Percentiles rank a stretch among this genome's conserved stretches.
Evolutionary conservation across 2,797 vertebrate genomes (phyloP).

Genomic region (Decapterus maruadsi): DNA sequence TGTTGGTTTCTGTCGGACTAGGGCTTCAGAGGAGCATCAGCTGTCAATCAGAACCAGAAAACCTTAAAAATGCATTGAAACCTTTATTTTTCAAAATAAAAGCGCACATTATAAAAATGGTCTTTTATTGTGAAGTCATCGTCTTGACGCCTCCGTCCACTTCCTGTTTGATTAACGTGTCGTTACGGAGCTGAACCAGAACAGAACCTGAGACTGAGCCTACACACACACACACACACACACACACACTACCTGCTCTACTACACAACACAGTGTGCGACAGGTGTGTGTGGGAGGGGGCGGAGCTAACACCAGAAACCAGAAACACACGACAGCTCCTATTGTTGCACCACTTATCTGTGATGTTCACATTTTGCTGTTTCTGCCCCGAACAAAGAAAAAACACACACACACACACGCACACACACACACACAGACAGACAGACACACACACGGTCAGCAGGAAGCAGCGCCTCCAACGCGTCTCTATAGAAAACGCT

Average conservation of each 20-base stretch:
- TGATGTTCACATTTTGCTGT: constrained; percentile 69
- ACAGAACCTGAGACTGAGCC: neutral
- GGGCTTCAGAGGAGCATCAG: no score
- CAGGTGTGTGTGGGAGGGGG: neutral
- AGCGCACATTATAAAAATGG: no score
- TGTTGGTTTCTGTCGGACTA: no score
- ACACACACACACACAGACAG: constrained; percentile 19
- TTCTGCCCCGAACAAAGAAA: constrained; percentile 68
- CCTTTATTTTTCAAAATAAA: no score
- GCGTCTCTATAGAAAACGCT: constrained; percentile 25
- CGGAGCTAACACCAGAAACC: constrained; percentile 25
- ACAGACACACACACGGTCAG: constrained; percentile 40
- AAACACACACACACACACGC: constrained; percentile 42
- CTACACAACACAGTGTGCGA: neutral
- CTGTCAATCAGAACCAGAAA: no score
- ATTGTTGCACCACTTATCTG: constrained; percentile 72
- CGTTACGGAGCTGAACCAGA: no score
- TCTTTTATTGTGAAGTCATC: no score
- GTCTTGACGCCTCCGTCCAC: no score
- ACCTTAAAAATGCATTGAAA: no score
- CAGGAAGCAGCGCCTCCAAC: neutral
- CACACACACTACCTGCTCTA: constrained; percentile 1
- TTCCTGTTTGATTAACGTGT: no score
- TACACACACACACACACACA: no score
- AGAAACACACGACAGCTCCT: constrained; percentile 4